These are phyloP conservation scores for Pitangus sulphuratus DNA, from an alignment of 2,797 vertebrate species.

Conservation along the genomic window DNA sequence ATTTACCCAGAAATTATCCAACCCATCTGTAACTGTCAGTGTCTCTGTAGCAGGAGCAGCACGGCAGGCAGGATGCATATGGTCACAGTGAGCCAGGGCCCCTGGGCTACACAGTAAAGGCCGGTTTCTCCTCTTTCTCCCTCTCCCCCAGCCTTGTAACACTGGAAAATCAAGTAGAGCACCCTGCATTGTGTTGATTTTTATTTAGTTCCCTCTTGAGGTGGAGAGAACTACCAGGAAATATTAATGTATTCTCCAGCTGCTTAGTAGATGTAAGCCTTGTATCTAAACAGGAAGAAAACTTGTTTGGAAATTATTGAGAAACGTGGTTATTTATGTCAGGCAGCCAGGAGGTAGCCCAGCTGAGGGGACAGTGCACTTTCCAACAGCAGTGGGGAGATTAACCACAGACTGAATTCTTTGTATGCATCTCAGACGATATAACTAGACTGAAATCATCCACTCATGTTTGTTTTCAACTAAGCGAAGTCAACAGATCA, in stretches of 20 bases:
- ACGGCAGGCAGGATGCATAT: rapidly evolving
- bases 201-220: neutral
- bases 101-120: neutral
- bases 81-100: neutral
- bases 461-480: neutral
- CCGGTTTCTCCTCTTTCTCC: neutral
- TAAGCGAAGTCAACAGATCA: neutral
- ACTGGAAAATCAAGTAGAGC: neutral
- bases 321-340: neutral
- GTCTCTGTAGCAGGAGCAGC: neutral
- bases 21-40: neutral
- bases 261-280: neutral
- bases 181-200: neutral
- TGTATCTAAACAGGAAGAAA: neutral
- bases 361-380: neutral
- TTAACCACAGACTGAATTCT: neutral
- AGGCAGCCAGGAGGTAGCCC: neutral
- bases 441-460: neutral
- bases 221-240: neutral
- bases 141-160: neutral
- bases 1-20: neutral
- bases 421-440: neutral
- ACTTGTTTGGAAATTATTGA: neutral
- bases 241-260: neutral
- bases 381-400: neutral